A percentile compares a stretch with the other conserved stretches of the same genome.
Evolutionary conservation across 2,113 vertebrate genomes (phyloP).

Genomic region (Neomonachus schauinslandi): DNA sequence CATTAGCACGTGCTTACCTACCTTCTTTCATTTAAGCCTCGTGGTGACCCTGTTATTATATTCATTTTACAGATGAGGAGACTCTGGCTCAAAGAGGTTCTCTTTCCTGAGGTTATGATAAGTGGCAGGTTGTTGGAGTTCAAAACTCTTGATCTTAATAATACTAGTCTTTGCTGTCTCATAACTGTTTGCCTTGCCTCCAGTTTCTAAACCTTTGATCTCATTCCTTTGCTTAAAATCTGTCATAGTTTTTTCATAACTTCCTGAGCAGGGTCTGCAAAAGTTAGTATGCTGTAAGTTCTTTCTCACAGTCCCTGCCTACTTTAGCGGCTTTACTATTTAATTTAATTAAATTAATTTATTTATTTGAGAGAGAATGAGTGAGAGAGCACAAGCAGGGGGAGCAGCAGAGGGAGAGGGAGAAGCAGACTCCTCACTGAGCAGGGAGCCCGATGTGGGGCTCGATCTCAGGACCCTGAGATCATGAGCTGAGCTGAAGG

Average conservation of each 20-base stretch:
- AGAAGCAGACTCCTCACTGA: background rate
- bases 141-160: background rate
- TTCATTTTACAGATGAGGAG: constrained; percentile 13
- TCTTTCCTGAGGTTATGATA: background rate
- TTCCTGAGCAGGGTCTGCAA: background rate
- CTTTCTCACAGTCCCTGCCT: background rate
- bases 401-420: background rate
- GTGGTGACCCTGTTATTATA: background rate
- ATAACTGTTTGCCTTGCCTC: background rate
- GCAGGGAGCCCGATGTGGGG: background rate
- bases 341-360: background rate
- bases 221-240: background rate
- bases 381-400: background rate
- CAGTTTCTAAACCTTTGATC: background rate
- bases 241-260: background rate
- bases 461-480: background rate
- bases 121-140: constrained; percentile 15
- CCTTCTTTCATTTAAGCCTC: background rate
- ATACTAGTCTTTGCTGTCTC: background rate
- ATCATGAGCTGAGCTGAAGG: background rate
- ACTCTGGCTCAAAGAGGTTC: background rate
- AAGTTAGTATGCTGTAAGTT: background rate
- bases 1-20: background rate
- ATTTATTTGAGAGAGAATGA: background rate
- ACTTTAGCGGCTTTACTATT: background rate